Conservation (phyloP, 2,797 vertebrate species). For the Paratrypauchen microcephalus region DNA sequence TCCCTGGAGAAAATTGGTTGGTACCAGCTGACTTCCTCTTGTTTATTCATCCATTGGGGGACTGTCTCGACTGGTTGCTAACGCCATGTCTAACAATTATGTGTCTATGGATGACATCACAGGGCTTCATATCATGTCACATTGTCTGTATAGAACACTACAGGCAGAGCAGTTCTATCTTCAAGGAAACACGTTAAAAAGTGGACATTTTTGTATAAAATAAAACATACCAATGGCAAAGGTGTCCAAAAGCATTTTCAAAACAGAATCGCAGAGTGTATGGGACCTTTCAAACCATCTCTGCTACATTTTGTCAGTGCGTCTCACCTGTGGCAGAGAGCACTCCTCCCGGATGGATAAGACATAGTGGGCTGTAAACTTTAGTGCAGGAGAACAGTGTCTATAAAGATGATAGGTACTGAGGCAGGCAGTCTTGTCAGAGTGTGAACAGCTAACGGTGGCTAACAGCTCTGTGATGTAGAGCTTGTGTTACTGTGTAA, state of each 20-base stretch:
- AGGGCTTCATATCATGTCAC: no score
- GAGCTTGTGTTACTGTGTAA: background rate
- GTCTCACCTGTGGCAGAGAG: conserved; percentile 7
- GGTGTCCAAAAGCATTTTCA: background rate
- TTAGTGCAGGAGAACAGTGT: conserved; percentile 10
- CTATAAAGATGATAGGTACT: conserved; percentile 16
- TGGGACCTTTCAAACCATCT: background rate
- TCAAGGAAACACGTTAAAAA: no score
- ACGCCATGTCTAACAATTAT: no score
- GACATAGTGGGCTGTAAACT: background rate
- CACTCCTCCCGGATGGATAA: conserved; percentile 11
- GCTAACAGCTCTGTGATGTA: conserved; percentile 7
- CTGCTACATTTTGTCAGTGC: conserved; percentile 5
- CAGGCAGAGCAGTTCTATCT: no score
- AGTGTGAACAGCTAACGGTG: background rate
- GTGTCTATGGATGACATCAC: no score
- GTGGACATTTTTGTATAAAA: no score
- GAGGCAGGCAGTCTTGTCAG: conserved; percentile 12
- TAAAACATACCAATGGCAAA: no score
- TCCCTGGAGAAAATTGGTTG: no score
- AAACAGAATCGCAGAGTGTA: background rate
- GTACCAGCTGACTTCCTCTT: no score
- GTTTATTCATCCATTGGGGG: no score
- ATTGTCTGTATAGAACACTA: no score
- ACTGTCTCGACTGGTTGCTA: no score